Evolutionary conservation across 2,113 vertebrate genomes (phyloP).

Genomic region (Sarotherodon lohbergeri): DNA sequence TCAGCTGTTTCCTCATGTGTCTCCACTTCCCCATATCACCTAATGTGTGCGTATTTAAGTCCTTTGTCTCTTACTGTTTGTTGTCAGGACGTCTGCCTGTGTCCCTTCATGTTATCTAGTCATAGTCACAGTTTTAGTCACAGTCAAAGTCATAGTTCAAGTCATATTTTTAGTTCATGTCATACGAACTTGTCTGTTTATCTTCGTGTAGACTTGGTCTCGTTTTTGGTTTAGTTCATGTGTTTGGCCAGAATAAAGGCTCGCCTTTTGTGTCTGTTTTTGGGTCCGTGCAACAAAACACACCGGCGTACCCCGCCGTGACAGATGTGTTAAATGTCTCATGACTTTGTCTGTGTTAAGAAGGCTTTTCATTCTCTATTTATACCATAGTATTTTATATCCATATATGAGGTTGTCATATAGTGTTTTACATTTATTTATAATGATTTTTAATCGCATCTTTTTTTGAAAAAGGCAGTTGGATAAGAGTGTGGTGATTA

Average conservation of each 20-base stretch:
- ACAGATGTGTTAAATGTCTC: background rate
- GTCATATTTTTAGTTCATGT: background rate
- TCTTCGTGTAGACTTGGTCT: background rate
- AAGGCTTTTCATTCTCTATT: background rate
- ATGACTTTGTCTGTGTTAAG: background rate
- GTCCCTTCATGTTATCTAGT: background rate
- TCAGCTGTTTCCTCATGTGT: background rate
- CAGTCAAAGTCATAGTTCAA: background rate
- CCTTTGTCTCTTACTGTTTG: background rate
- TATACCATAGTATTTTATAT: background rate
- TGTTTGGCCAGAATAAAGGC: background rate
- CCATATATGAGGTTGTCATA: background rate
- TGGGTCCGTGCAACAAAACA: fast-evolving
- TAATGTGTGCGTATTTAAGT: background rate
- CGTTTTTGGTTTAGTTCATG: background rate
- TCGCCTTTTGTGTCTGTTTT: background rate
- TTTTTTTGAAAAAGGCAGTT: background rate
- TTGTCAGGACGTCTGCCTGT: fast-evolving
- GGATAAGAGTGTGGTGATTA: background rate
- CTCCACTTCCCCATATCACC: background rate
- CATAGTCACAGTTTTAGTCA: background rate
- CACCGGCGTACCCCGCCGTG: fast-evolving
- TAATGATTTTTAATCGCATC: background rate
- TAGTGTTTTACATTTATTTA: background rate
- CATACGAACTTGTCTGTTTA: background rate